Percentiles rank a stretch among this genome's conserved stretches.
phyloP scores from a whole-genome alignment of 2,113 vertebrate species.

The Climacteris rufus region DNA sequence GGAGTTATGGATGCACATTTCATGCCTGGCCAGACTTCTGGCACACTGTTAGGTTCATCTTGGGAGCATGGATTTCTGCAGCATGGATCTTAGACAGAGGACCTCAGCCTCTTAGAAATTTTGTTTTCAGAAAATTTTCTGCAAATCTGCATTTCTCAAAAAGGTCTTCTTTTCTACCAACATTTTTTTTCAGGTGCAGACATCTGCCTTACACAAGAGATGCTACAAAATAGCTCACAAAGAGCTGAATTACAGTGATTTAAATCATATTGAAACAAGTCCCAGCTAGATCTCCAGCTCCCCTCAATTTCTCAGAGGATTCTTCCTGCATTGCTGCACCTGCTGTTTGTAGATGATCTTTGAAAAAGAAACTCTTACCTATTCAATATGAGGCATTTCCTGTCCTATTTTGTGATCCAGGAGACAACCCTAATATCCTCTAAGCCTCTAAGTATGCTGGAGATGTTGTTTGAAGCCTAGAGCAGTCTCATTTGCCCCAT shows the following conservation, averaged over 20 bases:
- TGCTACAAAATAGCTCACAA: neutral
- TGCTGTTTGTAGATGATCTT: neutral
- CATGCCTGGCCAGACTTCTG: neutral
- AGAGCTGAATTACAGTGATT: neutral
- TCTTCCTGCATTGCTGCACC: neutral
- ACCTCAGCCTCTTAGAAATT: neutral
- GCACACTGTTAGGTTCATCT: neutral
- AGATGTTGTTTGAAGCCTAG: neutral
- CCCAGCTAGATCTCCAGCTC: neutral
- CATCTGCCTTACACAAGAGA: neutral
- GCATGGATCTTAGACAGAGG: neutral
- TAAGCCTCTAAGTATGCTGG: neutral
- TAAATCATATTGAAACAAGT: neutral
- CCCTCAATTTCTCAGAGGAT: neutral
- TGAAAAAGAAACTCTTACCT: neutral
- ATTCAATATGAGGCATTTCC: neutral
- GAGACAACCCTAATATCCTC: neutral
- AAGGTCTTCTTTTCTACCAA: neutral
- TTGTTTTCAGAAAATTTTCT: neutral
- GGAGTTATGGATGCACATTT: neutral
- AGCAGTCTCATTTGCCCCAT: neutral
- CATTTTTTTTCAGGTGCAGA: neutral
- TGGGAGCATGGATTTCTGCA: neutral
- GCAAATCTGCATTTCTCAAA: neutral
- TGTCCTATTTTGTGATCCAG: neutral